Evolutionary conservation across 2,888 invertebrate species (phyloP), one percentile per base, ranked within the genome.

Genomic region (Synanthedon vespiformis): DNA sequence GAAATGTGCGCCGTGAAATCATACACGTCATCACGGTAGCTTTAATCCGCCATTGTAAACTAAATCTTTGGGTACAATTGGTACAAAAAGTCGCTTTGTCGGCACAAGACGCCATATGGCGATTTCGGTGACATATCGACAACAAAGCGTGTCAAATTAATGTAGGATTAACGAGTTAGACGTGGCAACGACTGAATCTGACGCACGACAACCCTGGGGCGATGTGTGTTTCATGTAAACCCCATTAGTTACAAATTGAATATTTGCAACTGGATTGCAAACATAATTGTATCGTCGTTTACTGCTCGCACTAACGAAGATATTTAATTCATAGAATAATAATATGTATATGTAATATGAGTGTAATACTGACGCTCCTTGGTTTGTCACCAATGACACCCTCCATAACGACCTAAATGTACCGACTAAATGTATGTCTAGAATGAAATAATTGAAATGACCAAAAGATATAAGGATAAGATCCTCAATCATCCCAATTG

Each of bases 91-190:
- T 67, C 34, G 62, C 62, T 72, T 77, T 78, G 74, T 77, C 65
- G 64, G 63, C 56, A 53, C 41, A 78, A 82, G 82, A 79, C 74
- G 80, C 72, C 85, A 86, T 84, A 83, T 85, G 84, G 81, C 72
- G 60, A 60, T 58, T 61, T 57, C 59, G 58, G 50, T 52, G 63
- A 34, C 34, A 34, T 34, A 34, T 34, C 34, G 54, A 70, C 69
- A 74, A 78, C 75, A 54, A 54, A 54, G 74, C 74, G 58, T 61
- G 64, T 62, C 65, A 55, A 52, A 53, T 53, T 56, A 55, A 61
- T 57, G 56, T 56, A 53, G 74, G 85, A 82, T 85, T 85, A 80
- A 70, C 63, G 62, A 69, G 67, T 67, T 67, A 66, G 64, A 44
- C 44, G 44, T 44, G 2, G 44, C 69, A 67, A 61, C 68, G 71